Base-by-base conservation (phyloP, 2,797 vertebrate species). In the Paedocypris micromegethes region DNA sequence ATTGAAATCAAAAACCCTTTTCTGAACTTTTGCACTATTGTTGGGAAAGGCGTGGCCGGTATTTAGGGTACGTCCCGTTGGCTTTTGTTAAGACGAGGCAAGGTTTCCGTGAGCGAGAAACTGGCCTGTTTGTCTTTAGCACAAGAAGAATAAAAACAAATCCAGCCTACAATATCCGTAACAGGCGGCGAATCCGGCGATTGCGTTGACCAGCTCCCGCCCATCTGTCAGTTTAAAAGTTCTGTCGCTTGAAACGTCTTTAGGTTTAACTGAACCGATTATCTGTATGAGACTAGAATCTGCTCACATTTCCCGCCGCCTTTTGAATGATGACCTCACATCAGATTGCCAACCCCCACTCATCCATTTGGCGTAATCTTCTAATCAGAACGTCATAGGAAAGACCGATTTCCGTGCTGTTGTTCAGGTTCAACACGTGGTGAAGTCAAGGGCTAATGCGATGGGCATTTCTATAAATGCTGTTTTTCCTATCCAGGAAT, bases 11-110 rank as follows among this genome's bases (percentile, higher is more conserved):
- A 84, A 23, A 85, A 83, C 75, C 84, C 68, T 85, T 86, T 80
- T 84, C 82, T 83, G 85, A 93, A 92, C 90, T 96, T 62, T 66
- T 96, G 95, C 94, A 96, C 95, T 96, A 78, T 70, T 65, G 73
- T 70, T 66, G 44, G 54, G 61, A 48, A 62, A 51, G 54, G 52
- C 61, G 67, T 45, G 43, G 44, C 63, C 72, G 75, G 55, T 66
- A 58, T 78, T 49, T 68, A 59, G 75, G 56, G 58, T 70, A 67
- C 70, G 64, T 75, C 72, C 42, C 46, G 53, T 68, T 51, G 66
- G 84, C 83, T 86, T 86, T 83, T 81, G 79, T 87, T n/a, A n/a
- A n/a, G n/a, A n/a, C n/a, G n/a, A n/a, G n/a, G 82, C 83, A 74
- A 80, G 83, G 84, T 78, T 63, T 83, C 85, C 82, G 82, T 84